These are phyloP conservation scores for Eciton burchellii DNA, from an alignment of 1,140 invertebrate genomes.

Conservation along the genomic window DNA sequence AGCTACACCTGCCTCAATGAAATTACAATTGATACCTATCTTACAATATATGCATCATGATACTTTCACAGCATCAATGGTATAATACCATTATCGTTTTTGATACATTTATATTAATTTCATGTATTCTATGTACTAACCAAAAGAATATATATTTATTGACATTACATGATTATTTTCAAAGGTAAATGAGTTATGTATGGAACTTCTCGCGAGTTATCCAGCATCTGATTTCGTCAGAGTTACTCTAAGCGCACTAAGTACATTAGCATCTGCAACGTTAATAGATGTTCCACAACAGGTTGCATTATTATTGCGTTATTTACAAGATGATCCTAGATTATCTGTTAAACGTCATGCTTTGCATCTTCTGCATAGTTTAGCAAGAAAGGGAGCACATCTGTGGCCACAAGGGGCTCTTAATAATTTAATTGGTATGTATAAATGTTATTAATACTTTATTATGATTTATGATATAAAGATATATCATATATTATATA, in stretches of 20 bases:
- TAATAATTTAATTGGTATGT: slow-evolving; percentile 86
- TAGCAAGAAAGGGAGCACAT: slow-evolving; percentile 92
- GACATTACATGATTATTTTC: slow-evolving; percentile 45
- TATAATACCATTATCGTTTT: slow-evolving; percentile 85
- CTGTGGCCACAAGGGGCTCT: slow-evolving; percentile 92
- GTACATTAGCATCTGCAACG: slow-evolving; percentile 94
- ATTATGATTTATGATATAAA: too few species aligned
- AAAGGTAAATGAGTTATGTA: slow-evolving; percentile 91
- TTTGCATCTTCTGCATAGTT: slow-evolving; percentile 90
- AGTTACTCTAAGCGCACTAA: slow-evolving; percentile 94
- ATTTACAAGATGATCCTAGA: slow-evolving; percentile 88
- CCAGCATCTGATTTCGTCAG: slow-evolving; percentile 95
- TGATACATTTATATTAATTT: not conserved
- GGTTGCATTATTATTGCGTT: slow-evolving; percentile 87
- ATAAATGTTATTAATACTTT: slow-evolving; percentile 29
- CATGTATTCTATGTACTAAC: not conserved
- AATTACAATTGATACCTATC: slow-evolving; percentile 95
- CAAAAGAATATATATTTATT: slow-evolving; percentile 9
- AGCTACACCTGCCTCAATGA: slow-evolving; percentile 96
- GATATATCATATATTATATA: too few species aligned
- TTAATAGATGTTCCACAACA: slow-evolving; percentile 96
- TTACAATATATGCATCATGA: slow-evolving; percentile 98
- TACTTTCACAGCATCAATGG: slow-evolving; percentile 92
- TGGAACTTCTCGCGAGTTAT: slow-evolving; percentile 93
- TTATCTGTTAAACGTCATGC: slow-evolving; percentile 91